Evolutionary conservation across 2,888 invertebrate species (phyloP).

Genomic region (Drosophila putrida): DNA sequence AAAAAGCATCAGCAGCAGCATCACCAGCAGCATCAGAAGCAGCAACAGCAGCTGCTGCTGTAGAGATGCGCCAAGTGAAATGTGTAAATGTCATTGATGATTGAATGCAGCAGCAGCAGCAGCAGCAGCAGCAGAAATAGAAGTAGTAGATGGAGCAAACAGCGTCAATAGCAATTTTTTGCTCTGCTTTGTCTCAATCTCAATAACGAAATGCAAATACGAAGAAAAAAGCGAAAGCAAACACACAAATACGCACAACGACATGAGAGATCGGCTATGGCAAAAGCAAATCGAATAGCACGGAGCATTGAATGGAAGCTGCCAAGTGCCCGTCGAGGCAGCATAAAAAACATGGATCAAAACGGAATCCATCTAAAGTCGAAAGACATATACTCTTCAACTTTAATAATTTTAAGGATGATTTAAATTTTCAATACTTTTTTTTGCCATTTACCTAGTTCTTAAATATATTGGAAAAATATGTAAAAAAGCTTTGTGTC

Average conservation of each 20-base stretch:
- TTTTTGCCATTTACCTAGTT: too few species aligned
- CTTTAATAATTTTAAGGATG: too few species aligned
- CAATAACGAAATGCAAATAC: constrained; percentile 80
- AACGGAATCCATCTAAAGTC: background rate
- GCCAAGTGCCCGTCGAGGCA: constrained; percentile 61
- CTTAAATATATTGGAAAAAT: too few species aligned
- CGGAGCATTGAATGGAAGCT: constrained; percentile 44
- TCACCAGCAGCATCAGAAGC: constrained; percentile 25
- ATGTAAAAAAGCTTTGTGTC: too few species aligned
- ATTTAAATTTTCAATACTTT: too few species aligned
- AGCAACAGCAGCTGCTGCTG: constrained; percentile 35
- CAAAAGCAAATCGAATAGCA: constrained; percentile 55
- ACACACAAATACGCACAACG: constrained; percentile 32
- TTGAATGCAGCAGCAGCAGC: constrained; percentile 60
- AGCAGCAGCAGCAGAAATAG: constrained; percentile 14
- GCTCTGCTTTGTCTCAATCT: constrained; percentile 73
- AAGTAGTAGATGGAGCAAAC: constrained; percentile 8
- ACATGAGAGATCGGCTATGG: constrained; percentile 30
- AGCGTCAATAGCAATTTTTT: constrained; percentile 45
- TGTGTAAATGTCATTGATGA: constrained; percentile 78
- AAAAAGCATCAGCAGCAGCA: constrained; percentile 22
- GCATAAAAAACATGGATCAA: constrained; percentile 30
- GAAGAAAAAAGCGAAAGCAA: constrained; percentile 64
- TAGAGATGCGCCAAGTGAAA: constrained; percentile 64
- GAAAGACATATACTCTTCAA: constrained; percentile 11